Evolutionary conservation across 2,113 vertebrate genomes (phyloP).

Genomic region (Pandion haliaetus): DNA sequence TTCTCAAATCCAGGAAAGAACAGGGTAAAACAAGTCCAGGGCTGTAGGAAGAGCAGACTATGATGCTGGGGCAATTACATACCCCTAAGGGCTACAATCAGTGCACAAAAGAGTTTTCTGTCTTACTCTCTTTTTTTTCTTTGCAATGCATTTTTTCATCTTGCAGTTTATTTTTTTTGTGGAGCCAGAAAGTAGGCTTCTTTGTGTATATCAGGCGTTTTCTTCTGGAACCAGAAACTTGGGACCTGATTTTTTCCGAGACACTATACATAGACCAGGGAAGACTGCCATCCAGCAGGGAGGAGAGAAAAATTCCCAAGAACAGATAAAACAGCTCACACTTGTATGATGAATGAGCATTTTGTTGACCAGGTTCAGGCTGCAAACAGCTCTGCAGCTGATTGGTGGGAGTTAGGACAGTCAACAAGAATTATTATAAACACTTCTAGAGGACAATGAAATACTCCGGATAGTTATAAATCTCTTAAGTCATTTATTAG

Average conservation of each 20-base stretch:
- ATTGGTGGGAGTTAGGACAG: not conserved
- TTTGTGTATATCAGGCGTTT: not conserved
- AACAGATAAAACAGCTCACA: not conserved
- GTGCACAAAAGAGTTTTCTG: not conserved
- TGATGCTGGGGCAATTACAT: not conserved
- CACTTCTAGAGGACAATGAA: not conserved
- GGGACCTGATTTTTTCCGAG: not conserved
- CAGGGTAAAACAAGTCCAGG: not conserved
- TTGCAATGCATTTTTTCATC: not conserved
- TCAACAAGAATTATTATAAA: not conserved
- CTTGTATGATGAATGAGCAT: not conserved
- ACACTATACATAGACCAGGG: not conserved
- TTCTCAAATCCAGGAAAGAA: not conserved
- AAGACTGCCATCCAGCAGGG: not conserved
- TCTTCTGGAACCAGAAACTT: not conserved
- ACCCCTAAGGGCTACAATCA: not conserved
- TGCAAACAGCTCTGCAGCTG: not conserved
- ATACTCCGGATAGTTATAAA: not conserved
- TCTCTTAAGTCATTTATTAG: not conserved
- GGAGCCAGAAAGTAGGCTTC: not conserved
- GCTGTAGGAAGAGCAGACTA: not conserved
- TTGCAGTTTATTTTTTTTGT: not conserved
- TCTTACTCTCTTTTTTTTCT: not conserved
- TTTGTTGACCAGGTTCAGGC: not conserved
- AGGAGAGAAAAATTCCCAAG: not conserved